Percentiles rank a stretch among this genome's conserved stretches.
phyloP scores from a whole-genome alignment of 2,113 vertebrate species.

The Camelus dromedarius region DNA sequence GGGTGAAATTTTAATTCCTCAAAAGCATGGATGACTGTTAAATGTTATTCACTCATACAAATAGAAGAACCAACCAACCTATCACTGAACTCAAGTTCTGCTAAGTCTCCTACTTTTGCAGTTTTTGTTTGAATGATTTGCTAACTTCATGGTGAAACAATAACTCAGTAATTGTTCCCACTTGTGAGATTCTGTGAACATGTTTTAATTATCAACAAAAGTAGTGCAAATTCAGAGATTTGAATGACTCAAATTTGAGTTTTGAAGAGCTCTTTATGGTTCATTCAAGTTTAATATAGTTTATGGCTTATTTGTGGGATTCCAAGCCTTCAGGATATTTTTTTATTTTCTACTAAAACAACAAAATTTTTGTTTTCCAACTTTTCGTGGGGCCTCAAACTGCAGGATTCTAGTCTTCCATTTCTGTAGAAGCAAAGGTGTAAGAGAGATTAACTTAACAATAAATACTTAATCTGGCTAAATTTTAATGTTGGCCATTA shows the following conservation, averaged over 20 bases:
- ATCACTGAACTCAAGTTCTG: background rate
- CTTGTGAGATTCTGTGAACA: conserved; percentile 58
- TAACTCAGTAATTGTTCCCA: conserved; percentile 70
- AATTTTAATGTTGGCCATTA: background rate
- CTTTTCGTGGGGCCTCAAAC: background rate
- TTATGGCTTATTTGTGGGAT: conserved; percentile 47
- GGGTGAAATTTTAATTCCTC: background rate
- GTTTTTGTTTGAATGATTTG: conserved; percentile 36
- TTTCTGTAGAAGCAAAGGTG: background rate
- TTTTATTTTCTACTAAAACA: background rate
- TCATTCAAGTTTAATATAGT: conserved; percentile 67
- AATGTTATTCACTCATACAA: background rate
- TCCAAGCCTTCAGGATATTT: conserved; percentile 36
- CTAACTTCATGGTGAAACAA: conserved; percentile 58
- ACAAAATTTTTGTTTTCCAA: conserved; percentile 28
- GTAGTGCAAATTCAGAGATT: conserved; percentile 60
- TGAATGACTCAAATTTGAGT: conserved; percentile 63
- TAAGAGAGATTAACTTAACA: background rate
- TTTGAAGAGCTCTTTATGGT: conserved; percentile 64
- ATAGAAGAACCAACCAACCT: background rate
- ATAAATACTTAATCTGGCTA: background rate
- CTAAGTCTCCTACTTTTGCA: background rate
- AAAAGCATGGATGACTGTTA: background rate
- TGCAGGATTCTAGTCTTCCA: background rate
- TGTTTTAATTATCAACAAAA: conserved; percentile 74